Percentiles rank a stretch among this genome's conserved stretches.
phyloP scores from a whole-genome alignment of 2,888 invertebrate species.

The Steinernema carpocapsae region DNA sequence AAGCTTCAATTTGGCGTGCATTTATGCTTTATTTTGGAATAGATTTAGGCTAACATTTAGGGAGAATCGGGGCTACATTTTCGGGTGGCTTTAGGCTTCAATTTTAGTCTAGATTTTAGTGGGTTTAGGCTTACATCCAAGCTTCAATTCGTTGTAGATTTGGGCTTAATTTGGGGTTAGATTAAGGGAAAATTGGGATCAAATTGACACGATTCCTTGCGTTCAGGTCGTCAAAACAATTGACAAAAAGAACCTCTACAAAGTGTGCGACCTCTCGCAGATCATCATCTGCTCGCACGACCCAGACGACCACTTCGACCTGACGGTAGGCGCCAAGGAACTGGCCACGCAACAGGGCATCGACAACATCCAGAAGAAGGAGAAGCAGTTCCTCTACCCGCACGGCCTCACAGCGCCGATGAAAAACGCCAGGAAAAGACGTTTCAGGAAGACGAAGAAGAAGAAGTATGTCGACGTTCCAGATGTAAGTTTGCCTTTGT shows the following conservation, averaged over 20 bases:
- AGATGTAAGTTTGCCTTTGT: slow-evolving; percentile 50
- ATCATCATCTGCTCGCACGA: slow-evolving; percentile 70
- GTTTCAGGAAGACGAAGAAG: slow-evolving; percentile 72
- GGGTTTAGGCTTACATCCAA: too few relatives aligned
- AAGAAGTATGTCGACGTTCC: slow-evolving; percentile 77
- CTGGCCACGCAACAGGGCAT: slow-evolving; percentile 17
- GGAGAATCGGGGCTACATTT: too few relatives aligned
- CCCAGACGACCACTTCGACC: slow-evolving; percentile 27
- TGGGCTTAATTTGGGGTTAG: too few relatives aligned
- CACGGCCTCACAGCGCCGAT: slow-evolving; percentile 94
- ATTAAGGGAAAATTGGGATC: too few relatives aligned
- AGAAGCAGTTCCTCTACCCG: slow-evolving; percentile 90
- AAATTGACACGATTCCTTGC: too few relatives aligned
- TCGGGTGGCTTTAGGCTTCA: too few relatives aligned
- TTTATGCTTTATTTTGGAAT: too few relatives aligned
- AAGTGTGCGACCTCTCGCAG: slow-evolving; percentile 94
- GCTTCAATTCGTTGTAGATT: too few relatives aligned
- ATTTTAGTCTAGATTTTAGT: too few relatives aligned
- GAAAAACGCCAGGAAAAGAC: slow-evolving; percentile 88
- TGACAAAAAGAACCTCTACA: slow-evolving; percentile 94
- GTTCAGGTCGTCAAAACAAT: slow-evolving; percentile 86
- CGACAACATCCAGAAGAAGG: slow-evolving; percentile 74
- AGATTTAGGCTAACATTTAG: too few relatives aligned
- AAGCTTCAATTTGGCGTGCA: too few relatives aligned
- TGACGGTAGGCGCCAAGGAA: too few relatives aligned